Evolutionary conservation across 53 echinoderm and acorn worm genomes (phyloP), one percentile per base, ranked within the genome.

Genomic region (Echinometra lucunter): DNA sequence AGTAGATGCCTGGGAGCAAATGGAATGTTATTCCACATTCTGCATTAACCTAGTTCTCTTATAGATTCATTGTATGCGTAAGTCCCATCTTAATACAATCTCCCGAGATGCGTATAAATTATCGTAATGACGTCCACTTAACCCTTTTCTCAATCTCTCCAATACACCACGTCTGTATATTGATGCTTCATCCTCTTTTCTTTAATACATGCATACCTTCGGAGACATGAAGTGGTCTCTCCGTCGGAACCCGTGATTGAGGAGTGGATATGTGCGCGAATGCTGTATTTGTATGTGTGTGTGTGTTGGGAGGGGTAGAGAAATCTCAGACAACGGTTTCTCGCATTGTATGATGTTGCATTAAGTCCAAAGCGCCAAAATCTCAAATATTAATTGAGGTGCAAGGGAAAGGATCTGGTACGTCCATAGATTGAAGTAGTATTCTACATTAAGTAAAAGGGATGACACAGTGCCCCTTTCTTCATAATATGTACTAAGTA

Each of bases 1-100:
- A 81, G 81, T 85, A n/a, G 85, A 13, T 85, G 42, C 49, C 85
- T 13, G 85, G n/a, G 85, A 85, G 85, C 27, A 85, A 49, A 85
- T 85, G 85, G 85, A 85, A 85, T 85, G 85, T 85, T 85, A 85
- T 45, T 85, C 85, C n/a, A 2, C n/a, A 49, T 25, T n/a, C 49
- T 85, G 85, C 49, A 85, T 85, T 85, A 85, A 85, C 85, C 85
- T 12, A 85, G 47, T 85, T 85, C 49, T 45, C 30, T n/a, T 0
- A 85, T 85, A 38, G 78, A n/a, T n/a, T 85, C 85, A 85, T 85
- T 85, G 85, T 85, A 85, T 85, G 27, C 53, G 11, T 85, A 85
- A 85, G n/a, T 47, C 49, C 85, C 45, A n/a, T 45, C 85, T 45
- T 47, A n/a, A n/a, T n/a, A n/a, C 49, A 6, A 85, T 85, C 85